These are phyloP conservation scores for Napeogenes sylphis DNA, from an alignment of 2,888 invertebrate species.

Conservation along the genomic window DNA sequence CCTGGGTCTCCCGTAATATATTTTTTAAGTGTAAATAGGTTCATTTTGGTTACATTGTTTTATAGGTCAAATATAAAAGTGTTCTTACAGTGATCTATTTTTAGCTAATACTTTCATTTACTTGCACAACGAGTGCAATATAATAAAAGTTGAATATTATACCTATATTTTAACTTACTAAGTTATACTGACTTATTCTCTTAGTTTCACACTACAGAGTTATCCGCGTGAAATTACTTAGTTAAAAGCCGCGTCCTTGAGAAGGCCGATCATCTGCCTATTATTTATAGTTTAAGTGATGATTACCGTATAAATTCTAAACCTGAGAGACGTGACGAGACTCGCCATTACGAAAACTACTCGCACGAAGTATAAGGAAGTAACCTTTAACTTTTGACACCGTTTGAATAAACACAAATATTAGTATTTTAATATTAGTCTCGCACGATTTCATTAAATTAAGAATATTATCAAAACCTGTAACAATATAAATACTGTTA, in stretches of 20 bases:
- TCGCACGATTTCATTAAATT: conserved; percentile 57
- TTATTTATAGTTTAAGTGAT: conserved; percentile 44
- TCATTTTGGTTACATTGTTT: no score
- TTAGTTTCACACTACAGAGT: no score
- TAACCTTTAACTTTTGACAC: conserved; percentile 70
- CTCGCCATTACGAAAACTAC: conserved; percentile 58
- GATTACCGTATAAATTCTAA: conserved; percentile 49
- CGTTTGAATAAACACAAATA: conserved; percentile 56
- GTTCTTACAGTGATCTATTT: no score
- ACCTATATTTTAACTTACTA: no score
- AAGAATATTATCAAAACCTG: conserved; percentile 28
- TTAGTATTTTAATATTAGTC: conserved; percentile 62
- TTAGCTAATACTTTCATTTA: no score
- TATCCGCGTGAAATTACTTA: conserved; percentile 39
- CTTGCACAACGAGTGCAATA: no score
- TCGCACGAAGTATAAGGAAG: conserved; percentile 62
- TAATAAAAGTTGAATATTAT: no score
- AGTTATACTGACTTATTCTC: no score
- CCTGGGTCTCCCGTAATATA: no score
- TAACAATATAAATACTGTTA: conserved; percentile 19
- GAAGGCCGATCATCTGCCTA: conserved; percentile 63
- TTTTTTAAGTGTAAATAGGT: no score
- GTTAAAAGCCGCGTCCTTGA: conserved; percentile 57
- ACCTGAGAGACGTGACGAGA: conserved; percentile 51
- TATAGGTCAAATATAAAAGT: no score